phyloP scores from a whole-genome alignment of 2,113 vertebrate genomes.

The Saccopteryx leptura region DNA sequence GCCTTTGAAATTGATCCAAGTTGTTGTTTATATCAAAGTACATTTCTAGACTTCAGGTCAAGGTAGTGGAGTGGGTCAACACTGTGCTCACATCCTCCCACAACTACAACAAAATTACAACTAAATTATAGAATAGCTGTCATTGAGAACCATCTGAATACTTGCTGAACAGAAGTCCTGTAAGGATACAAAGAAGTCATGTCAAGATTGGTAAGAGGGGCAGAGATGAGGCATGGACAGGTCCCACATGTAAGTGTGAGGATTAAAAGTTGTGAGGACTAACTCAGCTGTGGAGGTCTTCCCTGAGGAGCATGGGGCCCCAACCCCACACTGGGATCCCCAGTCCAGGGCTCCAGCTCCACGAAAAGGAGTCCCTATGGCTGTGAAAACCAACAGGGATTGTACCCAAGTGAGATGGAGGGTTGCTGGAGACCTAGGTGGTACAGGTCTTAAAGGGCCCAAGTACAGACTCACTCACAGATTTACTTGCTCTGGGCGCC shows the following conservation, averaged over 20 bases:
- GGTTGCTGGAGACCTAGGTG: neutral
- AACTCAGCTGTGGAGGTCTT: neutral
- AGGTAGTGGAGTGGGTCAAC: neutral
- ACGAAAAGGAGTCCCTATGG: neutral
- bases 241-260: neutral
- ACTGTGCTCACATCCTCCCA: neutral
- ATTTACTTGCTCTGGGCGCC: neutral
- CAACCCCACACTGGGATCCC: too few relatives aligned
- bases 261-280: neutral
- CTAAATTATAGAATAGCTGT: neutral
- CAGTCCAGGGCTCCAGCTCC: neutral
- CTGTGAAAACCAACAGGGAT: neutral
- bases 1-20: neutral
- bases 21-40: neutral
- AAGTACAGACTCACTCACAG: neutral
- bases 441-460: neutral
- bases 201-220: neutral
- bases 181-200: neutral
- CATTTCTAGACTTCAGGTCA: slow-evolving; percentile 9
- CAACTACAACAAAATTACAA: neutral
- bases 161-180: neutral
- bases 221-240: neutral
- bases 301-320: neutral
- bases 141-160: neutral
- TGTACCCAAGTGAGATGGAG: neutral